Conservation (phyloP, 2,888 invertebrate species). For the Sylvicola fuscatus region DNA sequence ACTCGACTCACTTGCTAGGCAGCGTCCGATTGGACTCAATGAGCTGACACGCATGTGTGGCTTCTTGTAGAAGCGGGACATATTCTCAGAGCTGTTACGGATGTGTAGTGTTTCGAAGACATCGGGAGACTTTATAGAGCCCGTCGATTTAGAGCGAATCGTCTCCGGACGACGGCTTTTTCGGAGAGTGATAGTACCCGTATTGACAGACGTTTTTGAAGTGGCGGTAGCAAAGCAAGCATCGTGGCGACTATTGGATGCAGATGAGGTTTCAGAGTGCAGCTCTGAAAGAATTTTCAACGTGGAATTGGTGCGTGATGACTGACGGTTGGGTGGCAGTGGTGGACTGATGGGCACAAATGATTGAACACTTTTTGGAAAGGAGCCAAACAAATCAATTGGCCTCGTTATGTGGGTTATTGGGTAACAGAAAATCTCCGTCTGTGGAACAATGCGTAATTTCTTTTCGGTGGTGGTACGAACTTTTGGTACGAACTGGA, state of each 20-base stretch:
- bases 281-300: constrained; percentile 36
- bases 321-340: constrained; percentile 52
- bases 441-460: constrained; percentile 43
- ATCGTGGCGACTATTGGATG: constrained; percentile 3
- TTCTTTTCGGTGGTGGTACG: constrained; percentile 61
- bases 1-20: constrained; percentile 8
- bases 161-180: constrained; percentile 21
- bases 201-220: constrained; percentile 17
- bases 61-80: constrained; percentile 11
- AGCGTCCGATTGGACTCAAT: constrained; percentile 16
- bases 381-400: constrained; percentile 31
- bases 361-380: constrained; percentile 38
- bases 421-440: constrained; percentile 42
- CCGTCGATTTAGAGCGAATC: constrained; percentile 22
- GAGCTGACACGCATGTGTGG: constrained; percentile 16
- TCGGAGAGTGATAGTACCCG: constrained; percentile 21
- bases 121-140: constrained; percentile 7
- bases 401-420: constrained; percentile 23
- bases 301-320: constrained; percentile 51
- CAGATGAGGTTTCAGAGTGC: constrained; percentile 1
- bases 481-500: constrained; percentile 66
- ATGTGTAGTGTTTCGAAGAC: constrained; percentile 5
- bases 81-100: constrained; percentile 5
- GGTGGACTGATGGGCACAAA: constrained; percentile 36
- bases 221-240: constrained; percentile 14